A percentile compares a stretch with the other conserved stretches of the same genome.
These are phyloP conservation scores for Colletes collaris DNA, from an alignment of 2,888 invertebrate genomes.

Conservation along the genomic window DNA sequence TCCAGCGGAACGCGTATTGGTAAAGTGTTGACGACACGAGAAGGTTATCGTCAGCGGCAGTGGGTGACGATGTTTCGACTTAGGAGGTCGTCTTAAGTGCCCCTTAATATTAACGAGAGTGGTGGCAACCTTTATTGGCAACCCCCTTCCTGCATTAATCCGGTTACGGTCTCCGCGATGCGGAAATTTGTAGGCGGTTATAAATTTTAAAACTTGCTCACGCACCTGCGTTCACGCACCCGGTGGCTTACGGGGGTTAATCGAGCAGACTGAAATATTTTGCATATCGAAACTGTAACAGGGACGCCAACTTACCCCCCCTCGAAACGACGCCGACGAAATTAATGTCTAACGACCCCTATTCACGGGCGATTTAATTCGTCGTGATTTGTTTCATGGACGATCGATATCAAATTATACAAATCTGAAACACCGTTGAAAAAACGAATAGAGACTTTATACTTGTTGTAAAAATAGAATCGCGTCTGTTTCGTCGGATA, in stretches of 20 bases:
- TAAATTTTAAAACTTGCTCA: conserved; percentile 72
- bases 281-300: conserved; percentile 2
- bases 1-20: neutral
- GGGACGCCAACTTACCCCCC: neutral
- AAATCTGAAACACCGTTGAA: no score
- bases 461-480: no score
- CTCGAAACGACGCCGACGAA: neutral
- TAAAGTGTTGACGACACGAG: neutral
- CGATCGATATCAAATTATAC: no score
- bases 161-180: conserved; percentile 48
- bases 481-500: no score
- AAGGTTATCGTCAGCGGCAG: neutral
- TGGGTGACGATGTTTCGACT: conserved; percentile 51
- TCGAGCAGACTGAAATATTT: conserved; percentile 40
- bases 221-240: conserved; percentile 61
- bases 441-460: no score
- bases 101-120: conserved; percentile 66
- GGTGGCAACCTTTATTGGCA: conserved; percentile 60
- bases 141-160: conserved; percentile 58
- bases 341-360: neutral
- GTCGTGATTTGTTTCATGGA: conserved; percentile 1
- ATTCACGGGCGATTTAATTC: conserved; percentile 6
- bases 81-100: conserved; percentile 55
- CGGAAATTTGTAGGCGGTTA: conserved; percentile 67
- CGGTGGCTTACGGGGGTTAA: conserved; percentile 44